Evolutionary conservation across 2,888 invertebrate genomes (phyloP).

Genomic region (Hypomecis atomaria): DNA sequence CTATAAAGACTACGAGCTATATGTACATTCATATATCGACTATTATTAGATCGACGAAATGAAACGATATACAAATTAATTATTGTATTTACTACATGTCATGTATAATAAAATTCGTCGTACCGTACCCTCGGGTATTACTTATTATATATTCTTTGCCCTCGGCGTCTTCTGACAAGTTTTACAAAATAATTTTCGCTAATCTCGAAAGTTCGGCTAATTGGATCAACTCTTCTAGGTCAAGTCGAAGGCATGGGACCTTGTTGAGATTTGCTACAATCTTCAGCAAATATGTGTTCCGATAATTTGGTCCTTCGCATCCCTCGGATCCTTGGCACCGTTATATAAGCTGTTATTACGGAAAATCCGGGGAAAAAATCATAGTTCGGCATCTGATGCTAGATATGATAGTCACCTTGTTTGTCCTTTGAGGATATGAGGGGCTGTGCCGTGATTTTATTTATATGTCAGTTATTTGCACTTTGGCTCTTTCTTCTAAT

Average conservation of each 20-base stretch:
- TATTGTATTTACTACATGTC: no score
- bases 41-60: no score
- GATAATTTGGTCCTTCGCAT: slow-evolving; percentile 18
- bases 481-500: slow-evolving; percentile 12
- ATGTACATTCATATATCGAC: no score
- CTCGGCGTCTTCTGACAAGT: not conserved
- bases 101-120: no score
- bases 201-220: slow-evolving; percentile 3
- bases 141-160: no score
- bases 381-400: slow-evolving; percentile 15
- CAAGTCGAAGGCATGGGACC: not conserved
- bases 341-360: slow-evolving; percentile 4
- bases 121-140: not conserved
- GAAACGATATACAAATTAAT: no score
- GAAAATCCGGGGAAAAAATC: slow-evolving; percentile 18
- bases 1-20: no score
- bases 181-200: not conserved
- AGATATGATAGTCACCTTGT: slow-evolving; percentile 13
- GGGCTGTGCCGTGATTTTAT: slow-evolving; percentile 12
- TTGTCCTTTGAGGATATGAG: slow-evolving; percentile 17
- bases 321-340: slow-evolving; percentile 7
- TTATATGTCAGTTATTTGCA: slow-evolving; percentile 20
- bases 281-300: slow-evolving; percentile 20
- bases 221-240: not conserved
- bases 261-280: slow-evolving; percentile 5